Evolutionary conservation across 2,888 invertebrate genomes (phyloP).

Genomic region (Callosobruchus maculatus): DNA sequence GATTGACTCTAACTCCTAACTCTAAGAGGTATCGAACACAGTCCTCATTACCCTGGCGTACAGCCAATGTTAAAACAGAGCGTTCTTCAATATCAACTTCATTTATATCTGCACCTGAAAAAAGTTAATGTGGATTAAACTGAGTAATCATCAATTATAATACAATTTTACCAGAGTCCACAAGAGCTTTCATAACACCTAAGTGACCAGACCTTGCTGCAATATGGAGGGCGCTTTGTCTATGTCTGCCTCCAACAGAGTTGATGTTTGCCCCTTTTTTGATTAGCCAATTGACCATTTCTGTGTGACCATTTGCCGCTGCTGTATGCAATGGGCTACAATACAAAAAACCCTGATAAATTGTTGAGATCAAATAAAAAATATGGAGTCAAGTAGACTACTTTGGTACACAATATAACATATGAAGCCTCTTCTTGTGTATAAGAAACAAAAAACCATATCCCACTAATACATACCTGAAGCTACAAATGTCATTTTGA

Average conservation of each 20-base stretch:
- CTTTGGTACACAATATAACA: too few relatives aligned
- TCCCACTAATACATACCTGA: constrained; percentile 28
- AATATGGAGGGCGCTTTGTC: constrained; percentile 47
- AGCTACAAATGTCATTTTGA: constrained; percentile 61
- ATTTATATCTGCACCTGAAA: constrained; percentile 59
- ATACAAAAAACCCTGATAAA: too few relatives aligned
- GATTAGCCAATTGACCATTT: constrained; percentile 48
- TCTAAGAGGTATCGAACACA: constrained; percentile 52
- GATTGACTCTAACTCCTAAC: constrained; percentile 61
- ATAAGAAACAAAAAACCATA: not conserved
- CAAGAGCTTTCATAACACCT: constrained; percentile 52
- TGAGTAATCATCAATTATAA: not conserved
- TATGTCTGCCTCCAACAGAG: constrained; percentile 43
- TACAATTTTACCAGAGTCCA: constrained; percentile 39
- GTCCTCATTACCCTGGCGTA: constrained; percentile 44
- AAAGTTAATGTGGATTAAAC: not conserved
- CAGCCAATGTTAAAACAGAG: constrained; percentile 51
- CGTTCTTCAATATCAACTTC: constrained; percentile 49
- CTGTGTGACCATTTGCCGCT: constrained; percentile 55
- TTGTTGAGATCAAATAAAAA: too few relatives aligned
- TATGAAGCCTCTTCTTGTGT: too few relatives aligned
- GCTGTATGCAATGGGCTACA: constrained; percentile 66
- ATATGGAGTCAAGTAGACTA: too few relatives aligned
- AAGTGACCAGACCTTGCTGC: constrained; percentile 40
- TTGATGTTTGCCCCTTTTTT: constrained; percentile 41